Evolutionary conservation across 64 coral and sea anemone genomes (phyloP), one percentile per base, ranked within the genome.

Genomic region (Dendrophyllia cribrosa): DNA sequence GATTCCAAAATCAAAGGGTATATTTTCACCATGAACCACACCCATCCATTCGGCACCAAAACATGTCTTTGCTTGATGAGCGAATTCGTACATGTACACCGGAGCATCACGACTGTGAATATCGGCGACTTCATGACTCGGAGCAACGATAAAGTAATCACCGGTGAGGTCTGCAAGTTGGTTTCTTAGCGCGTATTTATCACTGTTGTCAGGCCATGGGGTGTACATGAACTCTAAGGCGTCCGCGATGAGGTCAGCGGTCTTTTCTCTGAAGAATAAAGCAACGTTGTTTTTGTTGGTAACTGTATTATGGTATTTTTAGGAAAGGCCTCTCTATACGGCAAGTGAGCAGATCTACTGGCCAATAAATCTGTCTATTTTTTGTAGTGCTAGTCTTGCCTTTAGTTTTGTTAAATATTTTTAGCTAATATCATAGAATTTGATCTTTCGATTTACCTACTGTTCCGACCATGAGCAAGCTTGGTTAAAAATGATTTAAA

Each of bases 61-160:
- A 23, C 73, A 58, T n/a, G 63, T 82, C 58, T 71, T 82, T 46
- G 92, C 55, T 34, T 45, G 79, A 55, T 89, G 78, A 59, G 87
- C 77, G 56, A 94, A 94, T 19, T 89, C 92, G 70, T 94, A 89
- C 68, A 94, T 74, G 88, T 89, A 94, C 8, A 87, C 87, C 3
- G 92, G 86, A 4, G 92, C 78, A 65, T 65, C 56, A n/a, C 83
- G 17, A 17, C 77, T 94, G 55, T 94, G 92, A 22, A 74, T 83
- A 75, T 73, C 59, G 3, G 88, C 77, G 19, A 94, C 92, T 45
- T 94, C 63, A 22, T 89, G 92, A 5, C 77, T 94, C 14, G 92
- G 92, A 52, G 92, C 92, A 44, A 82, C 47, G 53, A 67, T 89
- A 3, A 66, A 5, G 24, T 83, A 76, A 89, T 94, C 92, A 17